A percentile compares a stretch with the other conserved stretches of the same genome.
Evolutionary conservation across 1,140 invertebrate species (phyloP).

Genomic region (Drosophila fuyamai): DNA sequence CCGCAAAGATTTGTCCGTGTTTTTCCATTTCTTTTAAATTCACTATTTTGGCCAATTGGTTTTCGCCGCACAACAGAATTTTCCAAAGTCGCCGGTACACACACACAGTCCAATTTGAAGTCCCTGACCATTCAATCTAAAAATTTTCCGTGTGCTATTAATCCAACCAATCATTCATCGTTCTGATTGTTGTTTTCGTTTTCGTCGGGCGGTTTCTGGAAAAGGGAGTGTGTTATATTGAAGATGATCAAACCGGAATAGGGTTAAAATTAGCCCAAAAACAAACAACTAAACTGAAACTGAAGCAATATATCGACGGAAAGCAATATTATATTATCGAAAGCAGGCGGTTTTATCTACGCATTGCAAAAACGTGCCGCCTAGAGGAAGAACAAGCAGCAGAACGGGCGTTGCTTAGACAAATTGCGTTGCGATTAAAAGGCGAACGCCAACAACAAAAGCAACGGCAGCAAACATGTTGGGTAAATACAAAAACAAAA

Average conservation of each 20-base stretch:
- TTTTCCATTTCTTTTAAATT: slow-evolving; percentile 74
- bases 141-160: slow-evolving; percentile 38
- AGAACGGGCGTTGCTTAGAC: slow-evolving; percentile 76
- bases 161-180: slow-evolving; percentile 17
- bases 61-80: slow-evolving; percentile 54
- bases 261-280: slow-evolving; percentile 58
- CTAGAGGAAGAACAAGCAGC: slow-evolving; percentile 48
- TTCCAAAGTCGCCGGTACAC: slow-evolving; percentile 46
- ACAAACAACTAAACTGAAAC: slow-evolving; percentile 17
- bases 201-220: slow-evolving; percentile 4
- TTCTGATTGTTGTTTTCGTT: slow-evolving; percentile 16
- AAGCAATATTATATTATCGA: slow-evolving; percentile 20
- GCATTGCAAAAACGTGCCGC: slow-evolving; percentile 73
- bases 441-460: slow-evolving; percentile 26
- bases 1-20: slow-evolving; percentile 74
- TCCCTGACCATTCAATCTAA: slow-evolving; percentile 15
- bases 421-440: slow-evolving; percentile 81
- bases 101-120: slow-evolving; percentile 7
- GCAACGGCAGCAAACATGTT: slow-evolving; percentile 65
- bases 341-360: slow-evolving; percentile 50
- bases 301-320: slow-evolving; percentile 36
- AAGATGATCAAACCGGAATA: slow-evolving; percentile 56
- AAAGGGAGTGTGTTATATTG: slow-evolving; percentile 26
- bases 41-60: slow-evolving; percentile 60
- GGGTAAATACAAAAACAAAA: slow-evolving; percentile 68